Evolutionary conservation across 2,113 vertebrate species (phyloP).

Genomic region (Brachyhypopomus occidentalis): DNA sequence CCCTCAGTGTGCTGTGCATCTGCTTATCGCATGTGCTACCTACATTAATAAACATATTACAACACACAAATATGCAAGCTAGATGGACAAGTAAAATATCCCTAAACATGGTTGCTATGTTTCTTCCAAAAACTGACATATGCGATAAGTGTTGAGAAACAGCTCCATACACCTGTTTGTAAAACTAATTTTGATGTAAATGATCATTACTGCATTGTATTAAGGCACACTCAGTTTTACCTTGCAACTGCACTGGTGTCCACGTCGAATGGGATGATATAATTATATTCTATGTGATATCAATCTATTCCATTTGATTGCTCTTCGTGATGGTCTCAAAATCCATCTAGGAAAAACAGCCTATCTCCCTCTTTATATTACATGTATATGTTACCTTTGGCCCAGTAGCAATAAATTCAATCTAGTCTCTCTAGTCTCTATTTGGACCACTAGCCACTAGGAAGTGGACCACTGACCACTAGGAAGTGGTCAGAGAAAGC

Average conservation of each 20-base stretch:
- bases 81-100: no score
- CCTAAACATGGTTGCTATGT: no score
- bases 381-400: conserved; percentile 80
- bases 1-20: conserved; percentile 63
- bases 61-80: not conserved
- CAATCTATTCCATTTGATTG: conserved; percentile 76
- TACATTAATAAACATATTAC: conserved; percentile 73
- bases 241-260: conserved; percentile 58
- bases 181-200: conserved; percentile 6
- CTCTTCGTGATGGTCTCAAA: conserved; percentile 70
- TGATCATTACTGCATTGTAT: conserved; percentile 15
- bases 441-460: conserved; percentile 74
- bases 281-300: conserved; percentile 70
- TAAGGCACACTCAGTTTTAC: conserved; percentile 56
- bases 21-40: conserved; percentile 56
- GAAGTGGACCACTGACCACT: conserved; percentile 75
- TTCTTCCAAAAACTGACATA: no score
- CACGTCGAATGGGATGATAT: conserved; percentile 70
- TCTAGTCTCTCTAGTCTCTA: conserved; percentile 75
- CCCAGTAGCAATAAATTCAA: conserved; percentile 78
- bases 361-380: conserved; percentile 69
- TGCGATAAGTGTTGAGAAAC: not conserved
- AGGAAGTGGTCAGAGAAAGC: conserved; percentile 75
- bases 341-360: conserved; percentile 72
- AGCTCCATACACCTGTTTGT: not conserved